Base-by-base conservation (phyloP, 1,140 invertebrate species). In the Ganaspis sp. region DNA sequence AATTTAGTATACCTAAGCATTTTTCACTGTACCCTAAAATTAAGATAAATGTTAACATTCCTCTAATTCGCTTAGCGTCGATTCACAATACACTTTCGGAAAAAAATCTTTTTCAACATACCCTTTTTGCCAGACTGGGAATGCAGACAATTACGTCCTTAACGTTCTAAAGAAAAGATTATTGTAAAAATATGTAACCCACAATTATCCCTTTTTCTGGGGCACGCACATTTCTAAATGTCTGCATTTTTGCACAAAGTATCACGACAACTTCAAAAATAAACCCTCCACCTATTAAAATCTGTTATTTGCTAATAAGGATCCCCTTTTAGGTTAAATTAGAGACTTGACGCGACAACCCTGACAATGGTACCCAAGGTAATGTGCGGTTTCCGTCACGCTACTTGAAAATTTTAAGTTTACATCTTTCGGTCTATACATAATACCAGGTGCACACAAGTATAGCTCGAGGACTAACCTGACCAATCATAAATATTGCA, bases 401-500 rank as follows among this genome's bases (percentile, higher is more conserved):
- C 58, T 64, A 64, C 23, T 64, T 34, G 12, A 8, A n/a, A 34
- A 8, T 17, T 64, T 23, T 12, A n/a, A 23, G 21, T 23, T 15
- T 64, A 64, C 3, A 15, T 8, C 9, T 64, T 26, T 23, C 12
- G 21, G 21, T 64, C 23, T 29, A 58, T 54, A 23, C 21, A 26
- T n/a, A 9, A 29, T 29, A 64, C 58, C 58, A 64, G 58, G 26
- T 64, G 58, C 58, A 64, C 58, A 72, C 74, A 69, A 26, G 70
- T n/a, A 49, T 69, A 69, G 58, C 53, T 37, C 1, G 53, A 54
- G 73, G 73, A 37, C 76, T 73, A 74, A 79, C 75, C 70, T 26
- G 70, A 64, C 64, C 42, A 80, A 83, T 80, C 73, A 83, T 83
- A 83, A 76, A 79, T 70, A 83, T 83, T 80, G 78, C 15, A 72